Conservation (phyloP, 2,113 vertebrate genomes). For the Burhinus bistriatus region DNA sequence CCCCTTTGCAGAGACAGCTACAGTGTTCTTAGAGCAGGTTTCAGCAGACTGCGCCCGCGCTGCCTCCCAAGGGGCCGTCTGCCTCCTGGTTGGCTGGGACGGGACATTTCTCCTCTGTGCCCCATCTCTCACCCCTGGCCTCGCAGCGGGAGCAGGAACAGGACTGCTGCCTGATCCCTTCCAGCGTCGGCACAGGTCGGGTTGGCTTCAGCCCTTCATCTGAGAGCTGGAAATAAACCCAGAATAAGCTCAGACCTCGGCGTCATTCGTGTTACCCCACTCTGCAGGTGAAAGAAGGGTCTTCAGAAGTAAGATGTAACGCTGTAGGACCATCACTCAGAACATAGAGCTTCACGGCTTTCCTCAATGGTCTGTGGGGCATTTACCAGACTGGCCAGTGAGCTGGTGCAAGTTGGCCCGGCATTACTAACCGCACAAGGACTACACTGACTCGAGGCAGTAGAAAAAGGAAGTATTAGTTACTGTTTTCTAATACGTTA, state of each 20-base stretch:
- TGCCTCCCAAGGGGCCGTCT: not conserved
- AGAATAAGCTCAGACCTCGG: not conserved
- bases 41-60: fast-evolving
- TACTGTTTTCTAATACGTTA: not conserved
- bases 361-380: not conserved
- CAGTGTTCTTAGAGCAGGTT: not conserved
- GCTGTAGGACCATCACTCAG: not conserved
- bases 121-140: not conserved
- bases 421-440: not conserved
- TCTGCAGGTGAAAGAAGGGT: not conserved
- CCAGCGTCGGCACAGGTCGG: not conserved
- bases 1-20: not conserved
- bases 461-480: not conserved
- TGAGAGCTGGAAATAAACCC: not conserved
- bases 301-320: not conserved
- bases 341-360: not conserved
- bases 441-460: not conserved
- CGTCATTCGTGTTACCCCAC: fast-evolving
- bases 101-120: fast-evolving
- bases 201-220: not conserved
- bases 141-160: not conserved
- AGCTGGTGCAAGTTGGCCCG: not conserved
- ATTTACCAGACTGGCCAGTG: not conserved
- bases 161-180: not conserved
- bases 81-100: not conserved